Conservation (phyloP, 2,797 vertebrate species). For the Pseudomugil gertrudae region DNA sequence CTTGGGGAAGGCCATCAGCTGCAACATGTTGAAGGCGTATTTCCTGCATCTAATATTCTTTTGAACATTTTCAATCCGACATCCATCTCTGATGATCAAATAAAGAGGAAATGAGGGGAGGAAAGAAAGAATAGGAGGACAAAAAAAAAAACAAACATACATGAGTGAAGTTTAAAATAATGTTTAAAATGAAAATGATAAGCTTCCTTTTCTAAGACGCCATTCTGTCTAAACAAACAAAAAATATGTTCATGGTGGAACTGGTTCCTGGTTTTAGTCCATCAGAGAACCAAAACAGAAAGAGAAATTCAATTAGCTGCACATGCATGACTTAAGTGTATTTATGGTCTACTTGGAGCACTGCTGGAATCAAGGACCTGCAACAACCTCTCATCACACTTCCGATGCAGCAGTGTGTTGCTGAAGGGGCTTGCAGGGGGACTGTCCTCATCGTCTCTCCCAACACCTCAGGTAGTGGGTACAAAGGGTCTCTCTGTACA, state of each 20-base stretch:
- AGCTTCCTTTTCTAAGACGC: neutral
- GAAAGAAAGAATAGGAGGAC: constrained; percentile 37
- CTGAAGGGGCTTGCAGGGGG: no score
- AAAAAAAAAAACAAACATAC: constrained; percentile 35
- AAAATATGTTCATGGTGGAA: neutral
- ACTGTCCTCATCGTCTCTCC: no score
- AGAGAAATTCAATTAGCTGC: no score
- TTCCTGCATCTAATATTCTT: constrained; percentile 99
- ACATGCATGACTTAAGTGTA: no score
- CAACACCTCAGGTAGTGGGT: no score
- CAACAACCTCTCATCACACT: no score
- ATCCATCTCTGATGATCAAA: constrained; percentile 92
- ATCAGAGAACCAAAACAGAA: no score
- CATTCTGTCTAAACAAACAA: neutral
- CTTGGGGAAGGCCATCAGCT: constrained; percentile 99
- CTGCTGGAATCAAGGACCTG: no score
- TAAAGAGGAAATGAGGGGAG: constrained; percentile 34
- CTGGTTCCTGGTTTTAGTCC: no score
- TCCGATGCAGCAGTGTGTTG: no score
- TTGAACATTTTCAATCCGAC: constrained; percentile 99
- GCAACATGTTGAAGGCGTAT: constrained; percentile 99
- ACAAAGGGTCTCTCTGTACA: no score
- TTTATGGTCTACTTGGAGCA: no score
- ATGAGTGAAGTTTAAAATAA: constrained; percentile 43
- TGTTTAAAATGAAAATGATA: constrained; percentile 15